Base-by-base conservation (phyloP, 2,888 invertebrate genomes). In the Chrysomela aeneicollis region DNA sequence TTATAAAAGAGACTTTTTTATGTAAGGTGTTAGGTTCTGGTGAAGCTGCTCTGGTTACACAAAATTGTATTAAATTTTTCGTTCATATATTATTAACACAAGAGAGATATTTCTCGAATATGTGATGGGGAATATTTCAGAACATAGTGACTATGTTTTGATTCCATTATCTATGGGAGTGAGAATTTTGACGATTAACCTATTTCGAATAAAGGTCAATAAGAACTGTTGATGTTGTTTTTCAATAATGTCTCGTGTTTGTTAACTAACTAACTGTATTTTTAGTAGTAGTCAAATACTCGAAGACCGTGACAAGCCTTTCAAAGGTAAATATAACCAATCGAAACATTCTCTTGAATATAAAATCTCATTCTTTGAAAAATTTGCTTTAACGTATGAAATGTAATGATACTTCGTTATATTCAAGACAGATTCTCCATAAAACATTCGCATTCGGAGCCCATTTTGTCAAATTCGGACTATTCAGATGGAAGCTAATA, bases 1-100 rank as follows among this genome's bases (percentile, higher is more conserved):
- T 64, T 64, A 57, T 60, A 46, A 59, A 63, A 61, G 58, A 61
- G 53, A 58, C 52, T 55, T 60, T 64, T 61, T 60, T 37, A 52
- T 47, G 53, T 61, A 61, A 64, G 58, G 61, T 57, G 46, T 57
- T 60, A 61, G 15, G 52, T 55, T 47, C 59, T 42, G 54, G 42
- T 64, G 61, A 32, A 54, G 54, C 50, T 50, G 37, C 55, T 50
- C 26, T 55, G 55, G 61, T 61, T 50, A 61, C 35, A 61, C 55
- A 47, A 50, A 57, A 61, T 61, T 55, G 18, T 50, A 61, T 61
- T 61, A 57, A 55, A 55, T 61, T 61, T 55, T 55, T 30, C 57
- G 30, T 55, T 37, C 26, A 50, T 55, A 42, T 35, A 55, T 35
- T n/a, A 17, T 21, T 5, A 46, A 21, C 18, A 30, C 55, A 46